Base-by-base conservation (phyloP, 2,797 vertebrate species). In the Apogon talboti region DNA sequence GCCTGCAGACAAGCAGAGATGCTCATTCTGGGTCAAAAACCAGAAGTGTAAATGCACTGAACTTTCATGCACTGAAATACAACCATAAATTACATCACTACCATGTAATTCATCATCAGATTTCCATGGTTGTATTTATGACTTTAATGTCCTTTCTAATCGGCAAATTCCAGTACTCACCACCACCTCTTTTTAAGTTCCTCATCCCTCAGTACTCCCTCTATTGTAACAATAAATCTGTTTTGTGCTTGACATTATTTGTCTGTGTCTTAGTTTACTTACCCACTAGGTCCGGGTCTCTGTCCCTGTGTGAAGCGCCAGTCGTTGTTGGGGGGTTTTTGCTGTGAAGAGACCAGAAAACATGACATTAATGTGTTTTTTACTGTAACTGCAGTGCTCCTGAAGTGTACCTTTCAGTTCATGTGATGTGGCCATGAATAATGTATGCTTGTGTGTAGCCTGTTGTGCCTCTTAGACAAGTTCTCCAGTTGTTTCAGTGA, bases 251-350 rank as follows among this genome's bases (percentile, higher is more conserved):
- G 41, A 74, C 46, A 54, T 67, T 41, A 46, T 58, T 35, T 72
- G 49, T 59, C 49, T 46, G 48, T 15, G 56, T 49, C 18, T 85
- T 16, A 50, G 63, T 61, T 65, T 66, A 97, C 96, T 97, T 85
- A 99, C 98, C 98, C 96, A 50, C 97, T 99, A 7, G 97, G 96
- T 94, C 97, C 96, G 0, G 97, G 97, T 94, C 97, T 96, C 92
- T 95, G 96, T 86, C 96, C 96, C 92, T 98, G 97, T 80, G 95
- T 96, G 87, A 99, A 98, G 79, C 96, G 97, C 98, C 98, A 99
- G 87, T 99, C 98, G 64, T 95, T 94, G 87, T 96, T 96, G 66
- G 98, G 96, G n/a, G 97, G 97, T 87, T 96, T 97, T 96, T 99
- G 97, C 97, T 99, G 95, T 82, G 88, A 92, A 85, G 37, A 90